Conservation (phyloP, 2,888 invertebrate genomes). For the Xylophagus ater region DNA sequence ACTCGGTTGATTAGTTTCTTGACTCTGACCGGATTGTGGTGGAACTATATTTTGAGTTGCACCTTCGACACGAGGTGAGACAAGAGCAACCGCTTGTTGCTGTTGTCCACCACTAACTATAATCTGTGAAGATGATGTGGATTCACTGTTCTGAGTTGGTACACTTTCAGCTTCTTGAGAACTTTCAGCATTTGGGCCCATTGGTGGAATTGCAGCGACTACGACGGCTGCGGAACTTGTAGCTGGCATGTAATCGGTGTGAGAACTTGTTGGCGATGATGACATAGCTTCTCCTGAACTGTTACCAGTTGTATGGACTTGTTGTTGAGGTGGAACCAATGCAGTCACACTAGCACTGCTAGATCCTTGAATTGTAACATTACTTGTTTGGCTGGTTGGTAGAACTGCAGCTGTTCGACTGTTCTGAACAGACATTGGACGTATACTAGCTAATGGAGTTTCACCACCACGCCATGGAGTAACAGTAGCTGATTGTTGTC, state of each 20-base stretch:
- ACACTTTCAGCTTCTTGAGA: conserved; percentile 40
- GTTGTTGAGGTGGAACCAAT: conserved; percentile 50
- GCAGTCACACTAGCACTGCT: conserved; percentile 39
- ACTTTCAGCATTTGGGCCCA: conserved; percentile 39
- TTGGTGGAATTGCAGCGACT: conserved; percentile 58
- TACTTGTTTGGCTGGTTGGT: conserved; percentile 56
- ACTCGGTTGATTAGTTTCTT: conserved; percentile 34
- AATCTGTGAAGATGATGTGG: conserved; percentile 26
- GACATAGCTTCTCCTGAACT: conserved; percentile 44
- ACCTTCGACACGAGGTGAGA: conserved; percentile 58
- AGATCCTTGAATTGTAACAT: conserved; percentile 29
- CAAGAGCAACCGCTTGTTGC: conserved; percentile 57
- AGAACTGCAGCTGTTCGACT: conserved; percentile 64
- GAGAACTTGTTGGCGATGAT: conserved; percentile 60
- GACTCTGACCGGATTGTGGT: conserved; percentile 26
- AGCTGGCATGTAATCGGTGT: conserved; percentile 77
- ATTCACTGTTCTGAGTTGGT: conserved; percentile 33
- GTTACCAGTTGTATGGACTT: conserved; percentile 45
- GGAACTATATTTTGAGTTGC: conserved; percentile 38
- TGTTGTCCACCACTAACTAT: conserved; percentile 24
- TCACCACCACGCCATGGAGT: conserved; percentile 64
- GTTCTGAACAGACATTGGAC: conserved; percentile 72
- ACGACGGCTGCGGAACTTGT: conserved; percentile 56
- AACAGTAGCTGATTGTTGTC: conserved; percentile 42
- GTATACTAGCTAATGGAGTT: conserved; percentile 82